Percentiles rank a stretch among this genome's conserved stretches.
Evolutionary conservation across 2,888 invertebrate genomes (phyloP).

Genomic region (Protodeltote pygarga): DNA sequence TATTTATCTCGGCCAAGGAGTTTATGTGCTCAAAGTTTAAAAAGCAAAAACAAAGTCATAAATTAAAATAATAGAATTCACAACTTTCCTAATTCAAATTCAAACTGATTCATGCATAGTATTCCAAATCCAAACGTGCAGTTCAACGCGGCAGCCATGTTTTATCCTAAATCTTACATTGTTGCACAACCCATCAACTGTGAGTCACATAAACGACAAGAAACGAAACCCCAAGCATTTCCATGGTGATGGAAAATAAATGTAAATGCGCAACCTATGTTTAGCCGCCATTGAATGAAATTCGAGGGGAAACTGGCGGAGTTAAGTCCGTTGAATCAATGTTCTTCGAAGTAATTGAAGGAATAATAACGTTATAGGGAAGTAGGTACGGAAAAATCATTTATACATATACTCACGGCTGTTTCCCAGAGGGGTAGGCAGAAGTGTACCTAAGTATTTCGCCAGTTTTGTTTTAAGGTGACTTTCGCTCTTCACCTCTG

Average conservation of each 20-base stretch:
- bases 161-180: slow-evolving; percentile 30
- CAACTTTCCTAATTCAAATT: slow-evolving; percentile 15
- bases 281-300: slow-evolving; percentile 32
- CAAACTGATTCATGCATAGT: not conserved
- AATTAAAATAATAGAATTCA: no score
- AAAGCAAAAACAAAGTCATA: no score
- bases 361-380: not conserved
- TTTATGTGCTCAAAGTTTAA: no score
- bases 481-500: no score
- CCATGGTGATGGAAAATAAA: slow-evolving; percentile 43
- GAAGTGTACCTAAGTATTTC: no score
- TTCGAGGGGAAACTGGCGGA: slow-evolving; percentile 10
- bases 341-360: slow-evolving; percentile 19
- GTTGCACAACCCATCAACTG: slow-evolving; percentile 29
- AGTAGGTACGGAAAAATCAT: no score
- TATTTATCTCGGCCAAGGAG: no score
- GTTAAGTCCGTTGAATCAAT: slow-evolving; percentile 29
- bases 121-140: not conserved
- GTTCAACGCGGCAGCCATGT: slow-evolving; percentile 2
- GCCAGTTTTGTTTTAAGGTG: no score
- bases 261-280: slow-evolving; percentile 44
- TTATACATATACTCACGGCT: no score
- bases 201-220: slow-evolving; percentile 32
- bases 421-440: no score
- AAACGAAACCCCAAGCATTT: slow-evolving; percentile 31